Evolutionary conservation across 2,113 vertebrate species (phyloP), one percentile per base, ranked within the genome.

Genomic region (Nyctereutes procyonoides): DNA sequence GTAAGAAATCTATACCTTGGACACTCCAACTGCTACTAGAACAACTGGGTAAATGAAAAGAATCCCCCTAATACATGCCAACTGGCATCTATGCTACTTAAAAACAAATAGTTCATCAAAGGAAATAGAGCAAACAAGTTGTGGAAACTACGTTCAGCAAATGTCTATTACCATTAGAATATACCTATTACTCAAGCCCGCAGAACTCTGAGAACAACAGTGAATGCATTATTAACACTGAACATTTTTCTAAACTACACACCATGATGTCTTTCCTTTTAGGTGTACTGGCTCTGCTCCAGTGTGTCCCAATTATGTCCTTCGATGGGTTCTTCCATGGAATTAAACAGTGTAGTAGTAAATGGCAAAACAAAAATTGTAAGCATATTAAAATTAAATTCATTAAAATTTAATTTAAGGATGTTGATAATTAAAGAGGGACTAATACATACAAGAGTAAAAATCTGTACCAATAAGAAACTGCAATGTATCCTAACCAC

Each of bases 181-280:
- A 38, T 19, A 80, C 15, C 84, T 93, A 81, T 65, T 84, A 79
- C 22, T 93, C 85, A 95, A 90, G 56, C 14, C 35, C 28, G 11
- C 19, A 84, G 51, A 48, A 93, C 22, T 26, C 76, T 86, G 53
- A 55, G 55, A 74, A 71, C 88, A 90, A 69, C 43, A 96, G 63
- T 9, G 90, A 94, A 60, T 0, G 1, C 73, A 32, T 3, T n/a
- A 69, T 82, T 43, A 62, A 97, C 92, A 94, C 22, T 69, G 93
- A 87, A 95, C 91, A 96, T 15, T 93, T 88, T 71, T 84, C 95
- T 95, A 94, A 56, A 74, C 93, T 98, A 99, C 99, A 98, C 98
- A 99, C 99, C 99, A 99, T 69, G 51, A 97, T 43, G 95, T 99
- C 99, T 98, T 99, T 99, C 98, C 98, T 99, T 98, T 97, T 99